Evolutionary conservation across 2,113 vertebrate genomes (phyloP), one percentile per base, ranked within the genome.

Genomic region (Mustela lutreola): DNA sequence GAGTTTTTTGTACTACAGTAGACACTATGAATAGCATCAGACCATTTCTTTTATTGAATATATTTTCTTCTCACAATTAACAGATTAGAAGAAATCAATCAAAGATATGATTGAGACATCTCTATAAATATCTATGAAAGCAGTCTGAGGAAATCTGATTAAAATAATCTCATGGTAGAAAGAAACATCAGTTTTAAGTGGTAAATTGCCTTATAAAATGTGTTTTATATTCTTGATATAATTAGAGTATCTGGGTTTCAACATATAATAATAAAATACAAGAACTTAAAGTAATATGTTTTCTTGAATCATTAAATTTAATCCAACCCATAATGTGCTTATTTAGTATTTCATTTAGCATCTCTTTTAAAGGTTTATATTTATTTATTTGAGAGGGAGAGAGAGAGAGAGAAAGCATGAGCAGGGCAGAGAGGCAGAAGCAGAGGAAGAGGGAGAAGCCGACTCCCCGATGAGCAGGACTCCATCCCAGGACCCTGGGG

Each of bases 41-140:
- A 62, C 67, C 48, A 94, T 93, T 97, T 96, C 12, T 97, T 78
- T 84, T 63, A 87, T 79, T 75, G 93, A 28, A 96, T 90, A 50
- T 2, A 97, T 91, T 91, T 76, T 73, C 58, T 70, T 98, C 84
- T 50, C 26, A 56, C 22, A 97, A 82, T 87, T 82, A 98, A 89
- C n/a, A 50, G 96, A 84, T 95, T 92, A 89, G 10, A 92, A 94
- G 9, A 98, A 95, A 92, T 93, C 39, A 97, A 89, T 97, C 85
- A 97, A 97, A 97, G 94, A 82, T 60, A 84, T 9, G 83, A 94
- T 48, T 53, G 56, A 98, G 79, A 90, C 50, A 98, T 92, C 42
- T 93, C 87, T 94, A 16, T 95, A 97, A 97, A 97, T 91, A 94
- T 19, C 79, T 84, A 78, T 42, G 1, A 88, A 14, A 31, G 73